Evolutionary conservation across 1,140 invertebrate genomes (phyloP).

Genomic region (Habropoda laboriosa): DNA sequence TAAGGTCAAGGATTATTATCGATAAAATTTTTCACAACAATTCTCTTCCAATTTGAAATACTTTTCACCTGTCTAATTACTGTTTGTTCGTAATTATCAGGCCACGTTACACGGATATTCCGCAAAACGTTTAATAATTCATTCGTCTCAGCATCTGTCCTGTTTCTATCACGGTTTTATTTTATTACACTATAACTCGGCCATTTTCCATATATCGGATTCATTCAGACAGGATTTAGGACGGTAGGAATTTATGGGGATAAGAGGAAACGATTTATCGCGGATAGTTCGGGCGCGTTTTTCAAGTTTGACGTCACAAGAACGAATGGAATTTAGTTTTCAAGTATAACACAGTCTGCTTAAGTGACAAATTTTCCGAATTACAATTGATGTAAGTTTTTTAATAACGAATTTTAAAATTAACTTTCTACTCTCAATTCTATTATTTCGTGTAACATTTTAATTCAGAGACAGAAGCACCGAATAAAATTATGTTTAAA

Average conservation of each 20-base stretch:
- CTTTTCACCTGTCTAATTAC: rapidly evolving
- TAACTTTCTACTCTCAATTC: too few species aligned
- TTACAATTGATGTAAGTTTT: too few species aligned
- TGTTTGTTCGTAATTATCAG: not conserved
- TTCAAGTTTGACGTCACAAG: not conserved
- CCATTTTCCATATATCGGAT: slow-evolving; percentile 6
- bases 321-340: not conserved
- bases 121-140: not conserved
- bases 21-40: too few species aligned
- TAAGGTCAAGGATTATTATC: too few species aligned
- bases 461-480: too few species aligned
- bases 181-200: slow-evolving; percentile 1
- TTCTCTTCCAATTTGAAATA: not conserved
- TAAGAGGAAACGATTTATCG: slow-evolving; percentile 19
- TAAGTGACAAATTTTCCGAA: too few species aligned
- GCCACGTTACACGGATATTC: not conserved
- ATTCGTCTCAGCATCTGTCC: not conserved
- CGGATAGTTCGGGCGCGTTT: slow-evolving; percentile 1
- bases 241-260: slow-evolving; percentile 7
- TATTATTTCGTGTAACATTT: too few species aligned
- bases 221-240: slow-evolving; percentile 12
- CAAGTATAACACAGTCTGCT: not conserved
- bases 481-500: too few species aligned
- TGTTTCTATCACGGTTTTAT: not conserved
- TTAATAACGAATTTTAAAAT: too few species aligned